Conservation (phyloP, 2,797 vertebrate species). For the Naso thynnoides region DNA sequence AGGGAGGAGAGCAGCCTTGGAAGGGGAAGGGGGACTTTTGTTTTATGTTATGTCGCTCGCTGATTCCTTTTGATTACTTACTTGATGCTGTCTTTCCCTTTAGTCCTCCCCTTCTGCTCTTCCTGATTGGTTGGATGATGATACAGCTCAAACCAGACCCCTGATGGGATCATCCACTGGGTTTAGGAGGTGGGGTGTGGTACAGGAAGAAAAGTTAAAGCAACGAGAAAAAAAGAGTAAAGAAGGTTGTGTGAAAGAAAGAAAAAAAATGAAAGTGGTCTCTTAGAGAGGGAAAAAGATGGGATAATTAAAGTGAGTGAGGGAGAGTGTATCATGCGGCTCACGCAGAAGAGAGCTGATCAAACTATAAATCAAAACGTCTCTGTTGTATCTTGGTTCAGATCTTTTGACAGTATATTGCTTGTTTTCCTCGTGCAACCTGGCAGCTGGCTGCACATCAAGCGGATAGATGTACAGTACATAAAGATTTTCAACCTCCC, state of each 20-base stretch:
- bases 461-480: slow-evolving; percentile 64
- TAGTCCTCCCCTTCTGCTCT: slow-evolving; percentile 2
- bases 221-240: slow-evolving; percentile 2
- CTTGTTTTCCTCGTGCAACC: slow-evolving; percentile 69
- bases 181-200: slow-evolving; percentile 30
- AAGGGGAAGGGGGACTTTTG: slow-evolving; percentile 21
- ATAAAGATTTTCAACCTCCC: slow-evolving; percentile 64
- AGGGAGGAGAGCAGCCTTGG: slow-evolving; percentile 24
- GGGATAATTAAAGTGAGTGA: slow-evolving; percentile 58
- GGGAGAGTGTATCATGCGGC: slow-evolving; percentile 51
- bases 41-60: slow-evolving; percentile 58
- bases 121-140: slow-evolving; percentile 40
- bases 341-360: slow-evolving; percentile 69
- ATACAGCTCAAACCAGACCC: slow-evolving; percentile 50
- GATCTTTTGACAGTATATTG: slow-evolving; percentile 80
- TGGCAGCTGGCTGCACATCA: slow-evolving; percentile 73
- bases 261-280: slow-evolving; percentile 3
- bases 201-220: slow-evolving; percentile 37
- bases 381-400: slow-evolving; percentile 68
- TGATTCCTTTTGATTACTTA: slow-evolving; percentile 66
- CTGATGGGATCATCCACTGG: slow-evolving; percentile 45
- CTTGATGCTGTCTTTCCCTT: slow-evolving; percentile 38
- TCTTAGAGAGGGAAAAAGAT: slow-evolving; percentile 27
- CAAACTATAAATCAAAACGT: slow-evolving; percentile 82
- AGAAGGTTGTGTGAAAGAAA: slow-evolving; percentile 18